Evolutionary conservation across 1,140 invertebrate genomes (phyloP).

Genomic region (Drosophila kepulauana): DNA sequence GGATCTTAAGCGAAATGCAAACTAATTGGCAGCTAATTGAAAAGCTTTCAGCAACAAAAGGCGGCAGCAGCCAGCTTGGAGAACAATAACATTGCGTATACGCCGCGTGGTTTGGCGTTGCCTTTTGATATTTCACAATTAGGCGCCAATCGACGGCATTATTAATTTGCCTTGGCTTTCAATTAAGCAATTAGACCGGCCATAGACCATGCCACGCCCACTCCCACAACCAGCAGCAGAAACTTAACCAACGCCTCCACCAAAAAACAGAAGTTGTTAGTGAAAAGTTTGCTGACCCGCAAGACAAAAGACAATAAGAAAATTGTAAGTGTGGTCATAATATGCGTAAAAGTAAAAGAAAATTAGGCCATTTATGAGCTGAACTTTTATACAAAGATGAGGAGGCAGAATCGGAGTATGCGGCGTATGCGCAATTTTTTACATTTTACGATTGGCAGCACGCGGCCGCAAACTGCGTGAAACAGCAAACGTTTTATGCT

Average conservation of each 20-base stretch:
- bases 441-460: slow-evolving; percentile 72
- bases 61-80: background rate
- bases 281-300: slow-evolving; percentile 27
- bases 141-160: slow-evolving; percentile 74
- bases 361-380: slow-evolving; percentile 74
- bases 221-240: background rate
- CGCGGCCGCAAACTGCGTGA: slow-evolving; percentile 61
- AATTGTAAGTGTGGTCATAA: slow-evolving; percentile 14
- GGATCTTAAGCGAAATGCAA: slow-evolving; percentile 53
- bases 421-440: slow-evolving; percentile 70
- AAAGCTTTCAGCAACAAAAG: slow-evolving; percentile 63
- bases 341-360: slow-evolving; percentile 54
- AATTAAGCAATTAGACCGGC: slow-evolving; percentile 72
- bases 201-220: slow-evolving; percentile 25
- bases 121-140: slow-evolving; percentile 78
- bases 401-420: background rate
- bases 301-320: slow-evolving; percentile 40
- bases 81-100: slow-evolving; percentile 66
- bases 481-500: slow-evolving; percentile 71
- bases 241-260: background rate
- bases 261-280: slow-evolving; percentile 11
- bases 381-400: slow-evolving; percentile 6
- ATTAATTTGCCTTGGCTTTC: slow-evolving; percentile 79
- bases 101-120: slow-evolving; percentile 50
- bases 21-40: slow-evolving; percentile 76